Percentiles rank a stretch among this genome's conserved stretches.
Evolutionary conservation across 2,797 vertebrate genomes (phyloP).

Genomic region (Pseudochirops corinnae): DNA sequence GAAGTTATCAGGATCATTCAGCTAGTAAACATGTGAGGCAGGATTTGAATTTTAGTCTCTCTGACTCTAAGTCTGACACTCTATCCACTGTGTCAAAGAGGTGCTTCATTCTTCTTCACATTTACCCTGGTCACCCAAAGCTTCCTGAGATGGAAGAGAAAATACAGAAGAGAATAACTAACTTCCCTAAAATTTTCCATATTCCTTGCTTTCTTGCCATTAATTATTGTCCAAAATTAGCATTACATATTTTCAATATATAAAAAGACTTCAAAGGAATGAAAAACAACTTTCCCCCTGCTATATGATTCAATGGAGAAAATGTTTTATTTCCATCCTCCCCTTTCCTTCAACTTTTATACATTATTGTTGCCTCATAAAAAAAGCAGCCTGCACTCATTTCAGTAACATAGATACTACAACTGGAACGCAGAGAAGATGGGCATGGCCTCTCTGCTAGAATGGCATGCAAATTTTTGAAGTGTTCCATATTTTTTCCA

Average conservation of each 20-base stretch:
- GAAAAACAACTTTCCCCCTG: constrained; percentile 25
- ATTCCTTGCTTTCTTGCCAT: background rate
- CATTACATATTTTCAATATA: constrained; percentile 4
- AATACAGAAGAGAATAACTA: background rate
- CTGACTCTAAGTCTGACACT: background rate
- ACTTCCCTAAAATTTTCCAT: background rate
- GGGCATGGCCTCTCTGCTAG: background rate
- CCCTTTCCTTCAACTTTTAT: constrained; percentile 30
- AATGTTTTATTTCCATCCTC: constrained; percentile 8
- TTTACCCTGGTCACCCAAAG: background rate
- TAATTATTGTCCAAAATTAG: background rate
- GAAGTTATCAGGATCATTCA: background rate
- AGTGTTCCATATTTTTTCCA: background rate
- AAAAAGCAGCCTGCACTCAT: background rate
- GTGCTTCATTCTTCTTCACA: background rate
- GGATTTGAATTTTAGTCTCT: background rate
- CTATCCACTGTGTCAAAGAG: background rate
- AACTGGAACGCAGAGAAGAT: background rate
- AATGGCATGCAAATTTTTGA: background rate
- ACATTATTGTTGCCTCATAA: constrained; percentile 17
- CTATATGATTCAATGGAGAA: background rate
- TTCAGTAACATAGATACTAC: background rate
- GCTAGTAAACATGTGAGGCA: background rate
- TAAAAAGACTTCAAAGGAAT: constrained; percentile 5
- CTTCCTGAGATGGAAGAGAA: background rate